phyloP scores from a whole-genome alignment of 2,797 vertebrate species.

The Rhabdomys pumilio region DNA sequence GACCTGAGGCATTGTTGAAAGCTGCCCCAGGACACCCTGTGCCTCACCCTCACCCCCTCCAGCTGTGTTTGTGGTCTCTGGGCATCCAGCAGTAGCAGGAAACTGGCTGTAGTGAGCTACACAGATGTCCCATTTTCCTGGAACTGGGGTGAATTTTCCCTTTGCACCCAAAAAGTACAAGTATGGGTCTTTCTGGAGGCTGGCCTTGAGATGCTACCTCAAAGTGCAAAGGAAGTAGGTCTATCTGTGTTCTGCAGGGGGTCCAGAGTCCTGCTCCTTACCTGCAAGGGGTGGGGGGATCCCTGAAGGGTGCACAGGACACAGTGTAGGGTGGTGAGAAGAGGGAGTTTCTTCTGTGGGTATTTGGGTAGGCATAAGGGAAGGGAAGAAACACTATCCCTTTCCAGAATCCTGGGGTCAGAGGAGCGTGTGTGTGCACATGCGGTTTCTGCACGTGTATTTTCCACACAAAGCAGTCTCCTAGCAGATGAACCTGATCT shows the following conservation, averaged over 20 bases:
- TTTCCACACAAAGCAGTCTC: not conserved
- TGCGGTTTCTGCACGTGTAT: not conserved
- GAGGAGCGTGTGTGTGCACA: not conserved
- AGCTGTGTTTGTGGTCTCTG: not conserved
- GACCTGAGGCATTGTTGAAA: constrained; percentile 10
- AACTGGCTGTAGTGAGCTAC: not conserved
- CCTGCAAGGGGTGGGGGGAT: not conserved
- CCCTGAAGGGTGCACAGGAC: not conserved
- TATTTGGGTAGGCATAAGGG: not conserved
- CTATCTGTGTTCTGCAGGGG: not conserved
- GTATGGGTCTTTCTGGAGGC: not conserved
- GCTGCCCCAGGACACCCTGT: not conserved
- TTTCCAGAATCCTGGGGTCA: not conserved
- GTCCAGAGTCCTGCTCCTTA: not conserved
- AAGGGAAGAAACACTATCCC: not conserved
- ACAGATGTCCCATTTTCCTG: not conserved
- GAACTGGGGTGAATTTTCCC: not conserved
- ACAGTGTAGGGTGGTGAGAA: not conserved
- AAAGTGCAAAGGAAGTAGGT: not conserved
- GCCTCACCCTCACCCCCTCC: not conserved
- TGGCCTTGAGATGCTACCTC: not conserved
- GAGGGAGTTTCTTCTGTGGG: not conserved
- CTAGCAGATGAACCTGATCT: not conserved
- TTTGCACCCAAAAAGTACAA: constrained; percentile 17
- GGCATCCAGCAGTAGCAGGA: not conserved